Evolutionary conservation across 2,797 vertebrate species (phyloP).

Genomic region (Crenichthys baileyi): DNA sequence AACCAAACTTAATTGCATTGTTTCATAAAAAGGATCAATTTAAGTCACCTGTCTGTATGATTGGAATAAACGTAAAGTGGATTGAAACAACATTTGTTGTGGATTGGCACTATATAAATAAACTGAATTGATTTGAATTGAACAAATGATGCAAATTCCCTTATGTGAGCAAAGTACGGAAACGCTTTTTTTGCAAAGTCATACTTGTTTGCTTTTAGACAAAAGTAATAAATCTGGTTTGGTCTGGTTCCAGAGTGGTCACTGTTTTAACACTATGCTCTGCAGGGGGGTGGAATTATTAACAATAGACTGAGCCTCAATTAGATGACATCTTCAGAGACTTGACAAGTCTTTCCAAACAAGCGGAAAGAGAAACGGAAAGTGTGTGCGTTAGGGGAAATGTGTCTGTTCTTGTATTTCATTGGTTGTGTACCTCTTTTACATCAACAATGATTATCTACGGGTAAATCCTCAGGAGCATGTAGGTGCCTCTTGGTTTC

Average conservation of each 20-base stretch:
- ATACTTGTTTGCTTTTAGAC: not conserved
- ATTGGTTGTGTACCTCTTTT: constrained; percentile 22
- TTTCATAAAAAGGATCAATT: no score
- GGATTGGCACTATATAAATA: no score
- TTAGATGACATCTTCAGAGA: constrained; percentile 67
- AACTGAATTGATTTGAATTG: no score
- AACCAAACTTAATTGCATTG: no score
- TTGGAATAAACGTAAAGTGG: no score
- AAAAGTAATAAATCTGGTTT: constrained; percentile 3
- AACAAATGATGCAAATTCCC: no score
- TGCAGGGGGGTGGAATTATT: constrained; percentile 64
- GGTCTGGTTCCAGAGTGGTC: not conserved
- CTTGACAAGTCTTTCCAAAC: constrained; percentile 51
- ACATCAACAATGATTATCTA: constrained; percentile 51
- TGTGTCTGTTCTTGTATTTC: constrained; percentile 3
- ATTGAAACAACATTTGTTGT: no score
- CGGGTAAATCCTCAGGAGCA: constrained; percentile 48
- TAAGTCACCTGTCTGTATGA: no score
- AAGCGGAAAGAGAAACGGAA: constrained; percentile 54
- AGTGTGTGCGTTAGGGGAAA: constrained; percentile 18
- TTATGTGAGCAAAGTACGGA: no score
- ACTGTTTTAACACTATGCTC: constrained; percentile 40
- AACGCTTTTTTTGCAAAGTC: not conserved
- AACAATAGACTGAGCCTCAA: constrained; percentile 58
- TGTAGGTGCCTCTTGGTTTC: constrained; percentile 30